Conservation (phyloP, 53 echinoderm and acorn worm species). For the Mesocentrotus franciscanus region DNA sequence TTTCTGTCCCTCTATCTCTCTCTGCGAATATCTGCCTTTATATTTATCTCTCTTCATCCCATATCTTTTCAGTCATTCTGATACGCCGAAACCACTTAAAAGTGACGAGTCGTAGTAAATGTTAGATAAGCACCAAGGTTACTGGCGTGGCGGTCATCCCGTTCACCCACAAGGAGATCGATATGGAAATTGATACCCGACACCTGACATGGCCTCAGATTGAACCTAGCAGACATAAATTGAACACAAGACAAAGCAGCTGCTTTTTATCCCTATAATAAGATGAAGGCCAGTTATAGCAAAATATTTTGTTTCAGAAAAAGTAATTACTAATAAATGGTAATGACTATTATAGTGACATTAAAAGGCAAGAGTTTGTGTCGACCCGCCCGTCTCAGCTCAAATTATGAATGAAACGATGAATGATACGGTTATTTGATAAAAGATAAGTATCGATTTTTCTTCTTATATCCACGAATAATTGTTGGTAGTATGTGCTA, state of each 20-base stretch:
- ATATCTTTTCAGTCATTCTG: background rate
- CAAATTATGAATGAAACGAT: too few species aligned
- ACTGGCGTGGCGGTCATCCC: background rate
- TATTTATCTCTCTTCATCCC: background rate
- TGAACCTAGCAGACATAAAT: background rate
- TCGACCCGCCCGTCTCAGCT: too few species aligned
- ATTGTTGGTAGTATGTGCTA: too few species aligned
- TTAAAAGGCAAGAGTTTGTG: too few species aligned
- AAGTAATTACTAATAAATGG: too few species aligned
- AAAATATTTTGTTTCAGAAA: too few species aligned
- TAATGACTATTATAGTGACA: too few species aligned
- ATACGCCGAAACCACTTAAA: background rate
- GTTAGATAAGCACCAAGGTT: background rate
- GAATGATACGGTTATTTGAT: too few species aligned
- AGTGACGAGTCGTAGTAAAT: conserved; percentile 1
- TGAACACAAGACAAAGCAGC: background rate
- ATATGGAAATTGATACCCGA: background rate
- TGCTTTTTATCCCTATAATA: background rate
- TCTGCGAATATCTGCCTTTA: background rate
- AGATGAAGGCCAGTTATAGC: background rate
- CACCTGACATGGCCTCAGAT: background rate
- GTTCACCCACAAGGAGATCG: conserved; percentile 29
- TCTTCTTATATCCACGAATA: too few species aligned
- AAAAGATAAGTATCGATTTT: too few species aligned
- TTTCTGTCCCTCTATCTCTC: background rate